Conservation (phyloP, 2,888 invertebrate genomes). For the Euspilapteryx auroguttella region DNA sequence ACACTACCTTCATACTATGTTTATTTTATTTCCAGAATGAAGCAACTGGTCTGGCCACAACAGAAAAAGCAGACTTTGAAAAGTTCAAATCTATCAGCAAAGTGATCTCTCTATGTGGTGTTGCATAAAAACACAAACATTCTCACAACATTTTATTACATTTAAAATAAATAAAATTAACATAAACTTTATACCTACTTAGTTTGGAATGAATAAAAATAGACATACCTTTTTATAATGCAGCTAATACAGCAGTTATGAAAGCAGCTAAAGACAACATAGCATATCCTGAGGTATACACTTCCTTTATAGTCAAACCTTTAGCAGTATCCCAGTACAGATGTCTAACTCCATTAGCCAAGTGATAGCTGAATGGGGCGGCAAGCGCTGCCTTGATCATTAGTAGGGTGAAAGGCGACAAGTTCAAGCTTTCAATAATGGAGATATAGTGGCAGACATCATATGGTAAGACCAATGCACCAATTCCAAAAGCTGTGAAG, state of each 20-base stretch:
- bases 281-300: conserved; percentile 67
- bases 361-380: conserved; percentile 82
- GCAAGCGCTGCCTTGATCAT: conserved; percentile 73
- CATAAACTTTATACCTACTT: too few species aligned
- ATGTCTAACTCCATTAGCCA: conserved; percentile 87
- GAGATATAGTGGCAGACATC: conserved; percentile 65
- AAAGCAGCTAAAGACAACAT: conserved; percentile 27
- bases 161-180: too few species aligned
- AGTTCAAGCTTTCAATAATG: conserved; percentile 59
- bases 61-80: conserved; percentile 41
- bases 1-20: too few species aligned
- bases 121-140: too few species aligned
- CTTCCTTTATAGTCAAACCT: conserved; percentile 73
- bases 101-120: conserved; percentile 30
- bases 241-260: conserved; percentile 29
- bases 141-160: too few species aligned
- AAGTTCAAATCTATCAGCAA: conserved; percentile 45
- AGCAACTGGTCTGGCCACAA: conserved; percentile 39
- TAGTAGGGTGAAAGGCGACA: conserved; percentile 60
- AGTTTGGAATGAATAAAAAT: too few species aligned
- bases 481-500: conserved; percentile 59
- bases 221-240: too few species aligned
- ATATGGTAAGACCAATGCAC: conserved; percentile 63
- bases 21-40: conserved; percentile 26
- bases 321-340: conserved; percentile 82